Evolutionary conservation across 2,888 invertebrate genomes (phyloP), one percentile per base, ranked within the genome.

Genomic region (Lepidocyrtinus sp.): DNA sequence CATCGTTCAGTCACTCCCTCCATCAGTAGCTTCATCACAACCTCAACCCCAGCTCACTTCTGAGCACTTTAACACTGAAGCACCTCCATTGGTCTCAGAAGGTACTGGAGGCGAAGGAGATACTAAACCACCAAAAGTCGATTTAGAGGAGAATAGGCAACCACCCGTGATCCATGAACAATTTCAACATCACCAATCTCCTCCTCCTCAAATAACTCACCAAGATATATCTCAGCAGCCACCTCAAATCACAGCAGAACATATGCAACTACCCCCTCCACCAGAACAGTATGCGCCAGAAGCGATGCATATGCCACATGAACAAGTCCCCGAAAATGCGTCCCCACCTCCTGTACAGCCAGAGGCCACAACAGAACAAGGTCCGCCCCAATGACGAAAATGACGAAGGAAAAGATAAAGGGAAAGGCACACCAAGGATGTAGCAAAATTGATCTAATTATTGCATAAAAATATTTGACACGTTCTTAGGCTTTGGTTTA

Each of bases 101-200:
- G 26, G 12, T 1, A 22, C 17, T 2, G 19, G 1, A 2, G 65
- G 45, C 17, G 7, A n/a, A 1, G 17, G 2, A 1, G 21, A 19
- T 45, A 24, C 36, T 9, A n/a, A n/a, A n/a, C 67, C 67, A 5
- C 67, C 67, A 12, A 36, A 45, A 45, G 67, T 67, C 7, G 67
- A 67, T 45, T 19, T 67, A n/a, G 67, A 67, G 19, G 67, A 45
- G 3, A 45, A 5, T 2, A 26, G n/a, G 19, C 22, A 67, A 2
- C 67, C 67, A 0, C 67, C 67, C 9, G 67, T 67, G 5, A 67
- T 67, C 46, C 67, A 67, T 45, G 67, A 67, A 19, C 63, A 63
- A 9, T 63, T 26, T 25, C 67, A 67, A 24, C 64, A 64, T 5
- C 27, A 26, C 17, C 22, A 21, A 19, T 7, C 5, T 1, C 7